These are phyloP conservation scores for Orbicella faveolata DNA, from an alignment of 64 coral and sea anemone genomes.

Conservation along the genomic window DNA sequence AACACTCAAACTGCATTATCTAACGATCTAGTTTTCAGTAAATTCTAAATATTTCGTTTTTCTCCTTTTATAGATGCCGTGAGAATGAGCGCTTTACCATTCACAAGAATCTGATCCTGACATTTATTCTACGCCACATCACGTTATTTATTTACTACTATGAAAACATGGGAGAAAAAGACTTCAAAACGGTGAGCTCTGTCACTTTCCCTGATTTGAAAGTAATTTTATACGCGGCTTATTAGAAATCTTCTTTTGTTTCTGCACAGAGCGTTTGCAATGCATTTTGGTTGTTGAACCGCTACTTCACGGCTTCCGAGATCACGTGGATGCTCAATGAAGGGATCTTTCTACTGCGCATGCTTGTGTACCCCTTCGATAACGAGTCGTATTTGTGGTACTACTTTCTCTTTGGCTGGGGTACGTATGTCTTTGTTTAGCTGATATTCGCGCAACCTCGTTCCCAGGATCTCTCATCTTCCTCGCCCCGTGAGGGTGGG, in stretches of 20 bases:
- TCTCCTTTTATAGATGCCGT: background rate
- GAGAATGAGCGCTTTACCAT: constrained; percentile 42
- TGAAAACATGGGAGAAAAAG: constrained; percentile 14
- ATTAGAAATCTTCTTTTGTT: background rate
- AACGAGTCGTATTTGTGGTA: constrained; percentile 44
- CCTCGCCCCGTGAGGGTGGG: no score
- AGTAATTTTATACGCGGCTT: background rate
- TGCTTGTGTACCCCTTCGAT: constrained; percentile 51
- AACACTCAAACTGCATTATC: background rate
- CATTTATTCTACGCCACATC: constrained; percentile 47
- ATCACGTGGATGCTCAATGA: constrained; percentile 85
- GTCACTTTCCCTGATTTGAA: background rate
- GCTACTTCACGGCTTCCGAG: constrained; percentile 59
- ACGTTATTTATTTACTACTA: constrained; percentile 66
- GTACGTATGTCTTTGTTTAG: constrained; percentile 19
- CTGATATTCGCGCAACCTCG: no score
- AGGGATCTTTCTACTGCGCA: constrained; percentile 60
- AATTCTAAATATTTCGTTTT: background rate
- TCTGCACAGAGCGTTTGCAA: constrained; percentile 38
- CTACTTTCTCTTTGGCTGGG: constrained; percentile 70
- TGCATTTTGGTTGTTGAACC: constrained; percentile 63
- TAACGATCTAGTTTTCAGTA: background rate
- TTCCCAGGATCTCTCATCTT: no score
- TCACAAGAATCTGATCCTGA: constrained; percentile 56
- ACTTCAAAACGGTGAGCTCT: constrained; percentile 11